Base-by-base conservation (phyloP, 2,888 invertebrate species). In the Aquatica leii region DNA sequence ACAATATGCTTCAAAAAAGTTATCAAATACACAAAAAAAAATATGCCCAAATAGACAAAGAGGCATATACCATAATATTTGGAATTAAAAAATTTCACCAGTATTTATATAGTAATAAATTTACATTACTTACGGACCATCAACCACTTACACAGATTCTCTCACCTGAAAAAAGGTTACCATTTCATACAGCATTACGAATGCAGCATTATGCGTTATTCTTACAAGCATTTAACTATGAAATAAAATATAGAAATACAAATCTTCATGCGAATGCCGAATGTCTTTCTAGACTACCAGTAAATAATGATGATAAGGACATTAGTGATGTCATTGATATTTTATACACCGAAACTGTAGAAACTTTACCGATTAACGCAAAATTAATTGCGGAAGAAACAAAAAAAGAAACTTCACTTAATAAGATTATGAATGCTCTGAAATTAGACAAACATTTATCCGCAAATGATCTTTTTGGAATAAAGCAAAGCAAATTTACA, bases 71-170 rank as follows among this genome's bases (percentile, higher is more conserved):
- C 17, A 34, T 66, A 15, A 54, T 54, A 14, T 54, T 54, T 54
- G 43, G 54, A n/a, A 17, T 54, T 37, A 37, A 17, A 20, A 21
- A 76, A 75, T 82, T 82, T 68, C 74, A 78, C 60, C 71, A 77
- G 37, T 37, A 37, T 11, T 41, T 41, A 24, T 24, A 24, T 6
- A 6, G 24, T 24, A 24, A 24, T 24, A 12, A 82, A 78, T 66
- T 31, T 82, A 74, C 69, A 0, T 67, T 82, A 8, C 48, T 74
- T 5, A 80, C 80, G 0, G 79, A 81, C 62, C 76, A 80, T 57
- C 70, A 77, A 58, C 79, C 82, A 2, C 0, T 52, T 71, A 35
- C 49, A 65, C 15, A 6, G 4, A 41, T 24, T 4, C 6, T 24
- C 6, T 24, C 24, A 24, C 24, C 24, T 24, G 6, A 2, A 6